Evolutionary conservation across 2,113 vertebrate species (phyloP).

Genomic region (Okapia johnstoni): DNA sequence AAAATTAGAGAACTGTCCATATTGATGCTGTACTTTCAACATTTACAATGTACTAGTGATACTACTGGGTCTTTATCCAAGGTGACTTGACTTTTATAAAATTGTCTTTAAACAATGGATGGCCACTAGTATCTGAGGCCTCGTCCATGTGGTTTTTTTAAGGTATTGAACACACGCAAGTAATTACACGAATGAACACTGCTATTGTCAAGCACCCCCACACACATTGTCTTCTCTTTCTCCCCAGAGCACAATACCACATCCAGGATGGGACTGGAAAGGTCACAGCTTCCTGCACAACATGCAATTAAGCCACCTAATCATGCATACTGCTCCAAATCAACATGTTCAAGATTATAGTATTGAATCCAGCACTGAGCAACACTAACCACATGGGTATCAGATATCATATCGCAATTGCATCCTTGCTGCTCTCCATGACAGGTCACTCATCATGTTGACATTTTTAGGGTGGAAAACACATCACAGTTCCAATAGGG

Average conservation of each 20-base stretch:
- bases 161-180: background rate
- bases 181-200: background rate
- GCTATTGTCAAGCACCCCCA: background rate
- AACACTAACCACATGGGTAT: background rate
- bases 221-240: slow-evolving; percentile 4
- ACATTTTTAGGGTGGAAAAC: slow-evolving; percentile 40
- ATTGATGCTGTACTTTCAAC: background rate
- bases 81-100: background rate
- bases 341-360: slow-evolving; percentile 59
- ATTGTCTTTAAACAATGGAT: background rate
- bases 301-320: slow-evolving; percentile 63
- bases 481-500: background rate
- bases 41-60: background rate
- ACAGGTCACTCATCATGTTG: slow-evolving; percentile 45
- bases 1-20: background rate
- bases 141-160: background rate
- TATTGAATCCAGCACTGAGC: slow-evolving; percentile 9
- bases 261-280: slow-evolving; percentile 49
- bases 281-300: slow-evolving; percentile 67
- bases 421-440: background rate
- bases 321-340: slow-evolving; percentile 58
- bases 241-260: background rate
- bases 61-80: background rate
- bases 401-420: background rate
- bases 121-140: background rate